Evolutionary conservation across 1,140 invertebrate genomes (phyloP), one percentile per base, ranked within the genome.

Genomic region (Tetranychus urticae): DNA sequence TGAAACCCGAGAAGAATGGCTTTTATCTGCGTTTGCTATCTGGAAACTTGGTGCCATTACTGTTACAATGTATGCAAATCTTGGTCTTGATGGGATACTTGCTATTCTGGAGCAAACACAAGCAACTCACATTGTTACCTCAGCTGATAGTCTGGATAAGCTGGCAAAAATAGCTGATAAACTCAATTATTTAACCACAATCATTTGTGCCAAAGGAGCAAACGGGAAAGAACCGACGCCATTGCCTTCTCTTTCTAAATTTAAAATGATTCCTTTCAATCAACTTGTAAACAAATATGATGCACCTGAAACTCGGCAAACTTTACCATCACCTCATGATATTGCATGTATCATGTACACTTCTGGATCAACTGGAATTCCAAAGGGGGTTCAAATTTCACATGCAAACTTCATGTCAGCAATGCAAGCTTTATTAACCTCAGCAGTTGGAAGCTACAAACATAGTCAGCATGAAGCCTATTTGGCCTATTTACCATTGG

Each of bases 401-500:
- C 92, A 99, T 71, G 79, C 78, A 64, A 97, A 97, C 73, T 82
- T 97, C 67, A 79, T 97, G 64, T 77, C 81, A 45, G 87, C 88
- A 4, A 79, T 94, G 68, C 83, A 88, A 67, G 83, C 87, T 10
- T 93, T 90, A n/a, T 23, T 59, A 14, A 46, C n/a, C 1, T 39
- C 14, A n/a, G 37, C 36, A 5, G n/a, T 42, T 31, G n/a, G 37
- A 23, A 23, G n/a, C 23, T 58, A 45, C 36, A 46, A 58, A 7
- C 12, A 14, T 13, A 33, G 36, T 23, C 12, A 58, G 6, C 8
- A 45, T 45, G 57, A 58, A 23, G 34, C 42, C 12, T 86, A 94
- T 66, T 83, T 97, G 70, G 93, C 87, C 46, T 98, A 94, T 73
- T 77, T 99, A 61, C 94, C 94, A 7, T 75, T 97, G 46, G 50